A percentile compares a stretch with the other conserved stretches of the same genome.
phyloP scores from a whole-genome alignment of 2,113 vertebrate species.

The Equus quagga region DNA sequence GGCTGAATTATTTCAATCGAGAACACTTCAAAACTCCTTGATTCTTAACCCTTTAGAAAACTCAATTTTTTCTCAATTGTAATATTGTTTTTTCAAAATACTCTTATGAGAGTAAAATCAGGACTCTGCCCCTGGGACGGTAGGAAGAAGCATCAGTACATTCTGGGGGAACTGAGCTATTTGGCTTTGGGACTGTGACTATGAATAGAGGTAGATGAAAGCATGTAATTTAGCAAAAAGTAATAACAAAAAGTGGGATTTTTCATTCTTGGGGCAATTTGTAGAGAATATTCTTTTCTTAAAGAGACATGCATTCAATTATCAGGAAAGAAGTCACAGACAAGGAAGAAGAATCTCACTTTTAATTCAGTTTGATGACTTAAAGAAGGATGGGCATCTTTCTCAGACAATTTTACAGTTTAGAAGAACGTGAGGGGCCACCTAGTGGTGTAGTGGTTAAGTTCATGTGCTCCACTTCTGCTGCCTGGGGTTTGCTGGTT shows the following conservation, averaged over 20 bases:
- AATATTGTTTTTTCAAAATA: neutral
- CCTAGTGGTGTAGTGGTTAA: too few relatives aligned
- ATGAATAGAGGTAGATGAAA: neutral
- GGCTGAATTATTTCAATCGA: neutral
- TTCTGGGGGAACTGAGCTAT: neutral
- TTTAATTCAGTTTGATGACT: neutral
- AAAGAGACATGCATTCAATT: neutral
- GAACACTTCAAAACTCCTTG: neutral
- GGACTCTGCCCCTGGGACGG: neutral
- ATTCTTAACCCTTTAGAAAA: neutral
- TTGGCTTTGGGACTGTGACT: neutral
- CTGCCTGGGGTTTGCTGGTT: too few relatives aligned
- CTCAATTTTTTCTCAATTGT: neutral
- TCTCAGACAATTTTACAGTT: neutral
- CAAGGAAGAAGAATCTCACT: neutral
- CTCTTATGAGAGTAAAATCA: neutral
- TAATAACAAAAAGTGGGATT: neutral
- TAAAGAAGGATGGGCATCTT: neutral
- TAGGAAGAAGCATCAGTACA: neutral
- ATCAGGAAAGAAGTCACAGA: neutral
- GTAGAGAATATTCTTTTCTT: neutral
- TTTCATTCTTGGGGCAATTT: neutral
- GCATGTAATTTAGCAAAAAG: neutral
- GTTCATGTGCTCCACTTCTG: too few relatives aligned
- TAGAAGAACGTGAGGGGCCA: neutral